phyloP scores from a whole-genome alignment of 2,888 invertebrate species.

The Drosophila pseudotakahashii region DNA sequence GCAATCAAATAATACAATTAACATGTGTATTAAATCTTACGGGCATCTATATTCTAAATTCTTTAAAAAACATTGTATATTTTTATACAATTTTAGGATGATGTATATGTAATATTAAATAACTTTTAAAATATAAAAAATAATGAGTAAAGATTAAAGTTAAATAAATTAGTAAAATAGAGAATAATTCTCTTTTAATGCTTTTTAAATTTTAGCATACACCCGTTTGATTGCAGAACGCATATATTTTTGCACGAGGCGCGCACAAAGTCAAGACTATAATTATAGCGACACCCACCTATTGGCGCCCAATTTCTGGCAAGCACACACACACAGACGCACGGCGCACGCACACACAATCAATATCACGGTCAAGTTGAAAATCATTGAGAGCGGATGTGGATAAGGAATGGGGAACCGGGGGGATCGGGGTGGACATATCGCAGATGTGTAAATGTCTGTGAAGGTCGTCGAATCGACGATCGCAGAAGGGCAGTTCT shows the following conservation, averaged over 20 bases:
- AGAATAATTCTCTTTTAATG: too few relatives aligned
- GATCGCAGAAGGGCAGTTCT: conserved; percentile 34
- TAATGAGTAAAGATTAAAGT: too few relatives aligned
- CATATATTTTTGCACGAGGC: conserved; percentile 75
- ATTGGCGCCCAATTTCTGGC: conserved; percentile 76
- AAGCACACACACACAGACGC: conserved; percentile 37
- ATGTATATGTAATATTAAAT: too few relatives aligned
- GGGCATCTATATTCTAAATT: too few relatives aligned
- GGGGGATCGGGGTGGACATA: conserved; percentile 11
- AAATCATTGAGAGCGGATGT: conserved; percentile 72
- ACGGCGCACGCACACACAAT: conserved; percentile 29
- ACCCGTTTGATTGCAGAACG: conserved; percentile 11
- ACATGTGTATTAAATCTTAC: too few relatives aligned
- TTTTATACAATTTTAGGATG: too few relatives aligned
- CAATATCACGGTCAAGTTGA: conserved; percentile 78
- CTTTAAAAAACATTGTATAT: too few relatives aligned
- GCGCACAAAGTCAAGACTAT: conserved; percentile 79
- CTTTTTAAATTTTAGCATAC: too few relatives aligned
- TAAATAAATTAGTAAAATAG: too few relatives aligned
- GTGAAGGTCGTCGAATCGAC: conserved; percentile 51
- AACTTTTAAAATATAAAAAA: too few relatives aligned
- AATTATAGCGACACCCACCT: conserved; percentile 81
- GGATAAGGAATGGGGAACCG: conserved; percentile 45
- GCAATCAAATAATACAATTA: too few relatives aligned
- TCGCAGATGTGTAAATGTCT: conserved; percentile 39